phyloP scores from a whole-genome alignment of 2,113 vertebrate species.

The Neoarius graeffei region DNA sequence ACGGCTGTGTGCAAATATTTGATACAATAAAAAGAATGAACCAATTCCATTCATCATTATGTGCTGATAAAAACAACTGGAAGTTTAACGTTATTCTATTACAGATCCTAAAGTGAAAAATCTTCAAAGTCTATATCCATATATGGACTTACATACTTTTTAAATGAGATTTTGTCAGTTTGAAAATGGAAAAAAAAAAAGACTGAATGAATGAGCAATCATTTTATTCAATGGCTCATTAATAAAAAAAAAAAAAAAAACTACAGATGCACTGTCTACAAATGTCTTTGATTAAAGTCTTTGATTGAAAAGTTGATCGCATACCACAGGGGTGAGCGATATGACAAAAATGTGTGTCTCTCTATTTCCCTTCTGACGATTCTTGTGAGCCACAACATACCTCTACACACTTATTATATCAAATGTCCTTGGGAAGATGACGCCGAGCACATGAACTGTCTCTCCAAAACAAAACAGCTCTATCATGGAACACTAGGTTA shows the following conservation, averaged over 20 bases:
- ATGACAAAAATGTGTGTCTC: neutral
- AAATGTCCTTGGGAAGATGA: neutral
- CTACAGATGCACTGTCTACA: neutral
- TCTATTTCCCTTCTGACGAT: too few relatives aligned
- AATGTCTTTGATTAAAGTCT: neutral
- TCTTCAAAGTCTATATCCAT: neutral
- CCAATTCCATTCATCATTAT: neutral
- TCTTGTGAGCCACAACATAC: too few relatives aligned
- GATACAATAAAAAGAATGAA: neutral
- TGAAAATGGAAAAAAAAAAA: neutral
- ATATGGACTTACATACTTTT: neutral
- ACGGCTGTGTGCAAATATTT: neutral
- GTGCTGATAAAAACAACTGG: neutral
- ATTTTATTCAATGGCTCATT: too few relatives aligned
- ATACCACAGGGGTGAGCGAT: neutral
- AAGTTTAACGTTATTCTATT: neutral
- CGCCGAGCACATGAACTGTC: neutral
- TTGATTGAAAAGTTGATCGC: neutral
- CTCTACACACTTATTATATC: neutral
- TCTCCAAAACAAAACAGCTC: neutral
- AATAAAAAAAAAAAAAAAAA: neutral
- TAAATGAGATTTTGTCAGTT: neutral
- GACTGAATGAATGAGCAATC: neutral
- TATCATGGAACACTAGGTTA: neutral
- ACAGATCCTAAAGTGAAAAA: neutral